A percentile compares a stretch with the other conserved stretches of the same genome.
Conservation (phyloP, 2,797 vertebrate genomes). For the Syngnathus rostellatus region DNA sequence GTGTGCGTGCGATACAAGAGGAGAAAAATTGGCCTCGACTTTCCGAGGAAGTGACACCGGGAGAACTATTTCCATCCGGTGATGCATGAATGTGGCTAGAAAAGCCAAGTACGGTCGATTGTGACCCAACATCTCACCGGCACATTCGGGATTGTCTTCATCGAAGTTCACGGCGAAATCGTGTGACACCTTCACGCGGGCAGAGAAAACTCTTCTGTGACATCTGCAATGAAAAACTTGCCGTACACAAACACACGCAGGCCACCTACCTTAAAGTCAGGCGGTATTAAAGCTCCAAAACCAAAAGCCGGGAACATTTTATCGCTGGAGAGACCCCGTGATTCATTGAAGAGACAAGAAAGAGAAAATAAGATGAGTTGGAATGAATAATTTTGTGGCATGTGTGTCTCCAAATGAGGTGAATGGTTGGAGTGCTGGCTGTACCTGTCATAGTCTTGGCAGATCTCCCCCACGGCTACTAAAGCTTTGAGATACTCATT, state of each 20-base stretch:
- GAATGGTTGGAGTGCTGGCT: conserved; percentile 29
- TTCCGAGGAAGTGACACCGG: conserved; percentile 16
- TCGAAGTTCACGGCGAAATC: conserved; percentile 99
- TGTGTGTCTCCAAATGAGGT: conserved; percentile 7
- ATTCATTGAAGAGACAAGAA: conserved; percentile 9
- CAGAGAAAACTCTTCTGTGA: conserved; percentile 27
- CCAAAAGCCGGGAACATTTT: conserved; percentile 99
- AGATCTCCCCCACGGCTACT: conserved; percentile 97
- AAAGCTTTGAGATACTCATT: conserved; percentile 97
- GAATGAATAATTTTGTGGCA: conserved; percentile 6
- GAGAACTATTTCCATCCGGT: conserved; percentile 15
- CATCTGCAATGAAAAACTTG: background rate
- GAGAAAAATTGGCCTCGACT: conserved; percentile 29
- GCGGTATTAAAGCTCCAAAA: conserved; percentile 96
- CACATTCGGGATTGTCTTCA: conserved; percentile 97
- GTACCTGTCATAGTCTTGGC: conserved; percentile 98
- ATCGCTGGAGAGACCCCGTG: conserved; percentile 72
- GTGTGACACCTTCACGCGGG: conserved; percentile 81
- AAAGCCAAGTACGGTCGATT: background rate
- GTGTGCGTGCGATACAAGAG: conserved; percentile 13
- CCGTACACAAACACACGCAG: conserved; percentile 3
- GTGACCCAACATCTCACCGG: conserved; percentile 71
- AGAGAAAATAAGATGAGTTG: conserved; percentile 8
- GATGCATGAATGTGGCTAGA: conserved; percentile 7
- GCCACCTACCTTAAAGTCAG: conserved; percentile 88